A percentile compares a stretch with the other conserved stretches of the same genome.
Conservation (phyloP, 2,888 invertebrate species). For the Shargacucullia verbasci region DNA sequence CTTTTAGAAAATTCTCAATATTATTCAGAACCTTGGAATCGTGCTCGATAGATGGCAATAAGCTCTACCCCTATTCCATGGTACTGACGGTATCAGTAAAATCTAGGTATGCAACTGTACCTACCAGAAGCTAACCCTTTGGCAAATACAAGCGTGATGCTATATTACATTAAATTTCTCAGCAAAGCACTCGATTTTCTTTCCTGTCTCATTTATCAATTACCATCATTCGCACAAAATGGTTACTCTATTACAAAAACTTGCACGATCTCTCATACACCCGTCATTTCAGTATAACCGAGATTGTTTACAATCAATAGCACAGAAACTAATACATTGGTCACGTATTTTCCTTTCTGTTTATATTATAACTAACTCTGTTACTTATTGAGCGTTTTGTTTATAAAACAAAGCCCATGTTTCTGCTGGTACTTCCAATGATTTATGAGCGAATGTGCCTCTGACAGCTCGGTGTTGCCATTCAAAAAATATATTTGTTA, state of each 20-base stretch:
- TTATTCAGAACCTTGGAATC: too few species aligned
- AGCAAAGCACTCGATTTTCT: too few species aligned
- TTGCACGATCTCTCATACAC: slow-evolving; percentile 8
- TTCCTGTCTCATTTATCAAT: too few species aligned
- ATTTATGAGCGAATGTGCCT: slow-evolving; percentile 53
- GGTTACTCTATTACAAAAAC: slow-evolving; percentile 5
- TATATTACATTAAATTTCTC: too few species aligned
- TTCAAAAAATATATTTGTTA: slow-evolving; percentile 53
- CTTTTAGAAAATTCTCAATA: too few species aligned
- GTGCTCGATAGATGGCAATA: too few species aligned
- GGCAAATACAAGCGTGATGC: too few species aligned
- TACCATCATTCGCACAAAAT: neutral
- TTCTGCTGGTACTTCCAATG: slow-evolving; percentile 28
- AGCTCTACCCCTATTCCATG: too few species aligned
- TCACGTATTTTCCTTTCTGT: slow-evolving; percentile 44
- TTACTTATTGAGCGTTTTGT: slow-evolving; percentile 35
- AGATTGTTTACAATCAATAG: slow-evolving; percentile 43
- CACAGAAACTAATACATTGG: slow-evolving; percentile 43
- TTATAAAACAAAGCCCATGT: slow-evolving; percentile 53
- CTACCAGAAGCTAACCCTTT: too few species aligned
- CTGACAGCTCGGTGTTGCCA: slow-evolving; percentile 55
- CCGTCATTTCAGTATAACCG: neutral
- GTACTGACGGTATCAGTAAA: too few species aligned
- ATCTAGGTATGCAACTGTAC: too few species aligned
- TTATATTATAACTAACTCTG: slow-evolving; percentile 38